These are phyloP conservation scores for Ifrita kowaldi DNA, from an alignment of 2,113 vertebrate genomes.

Conservation along the genomic window DNA sequence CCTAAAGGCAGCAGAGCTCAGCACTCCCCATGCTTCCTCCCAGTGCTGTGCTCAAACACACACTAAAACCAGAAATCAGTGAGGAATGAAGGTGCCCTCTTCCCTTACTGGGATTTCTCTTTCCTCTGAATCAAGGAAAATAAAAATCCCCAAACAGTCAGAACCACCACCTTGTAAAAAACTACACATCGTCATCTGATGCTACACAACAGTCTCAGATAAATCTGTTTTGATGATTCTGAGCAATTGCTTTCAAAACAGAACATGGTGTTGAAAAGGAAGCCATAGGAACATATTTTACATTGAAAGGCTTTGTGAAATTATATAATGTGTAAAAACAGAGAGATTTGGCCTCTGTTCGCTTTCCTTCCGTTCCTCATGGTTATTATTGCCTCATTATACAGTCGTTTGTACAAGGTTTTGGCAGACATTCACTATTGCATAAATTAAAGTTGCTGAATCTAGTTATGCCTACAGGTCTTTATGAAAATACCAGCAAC, in stretches of 20 bases:
- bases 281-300: neutral
- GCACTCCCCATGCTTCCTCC: neutral
- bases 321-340: slow-evolving; percentile 35
- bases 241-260: slow-evolving; percentile 7
- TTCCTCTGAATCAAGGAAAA: neutral
- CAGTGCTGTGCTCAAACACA: neutral
- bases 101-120: neutral
- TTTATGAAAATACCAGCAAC: slow-evolving; percentile 73
- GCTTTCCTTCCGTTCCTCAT: slow-evolving; percentile 7
- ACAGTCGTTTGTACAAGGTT: slow-evolving; percentile 66
- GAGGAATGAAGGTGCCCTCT: neutral
- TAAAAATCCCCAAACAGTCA: neutral
- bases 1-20: neutral
- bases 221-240: neutral
- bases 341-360: slow-evolving; percentile 30
- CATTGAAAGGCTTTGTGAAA: slow-evolving; percentile 8
- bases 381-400: slow-evolving; percentile 72
- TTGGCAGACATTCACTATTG: slow-evolving; percentile 70
- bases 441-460: slow-evolving; percentile 74
- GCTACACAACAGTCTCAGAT: neutral
- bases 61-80: neutral
- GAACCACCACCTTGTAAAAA: neutral
- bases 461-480: slow-evolving; percentile 71
- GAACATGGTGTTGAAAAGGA: slow-evolving; percentile 22
- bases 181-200: neutral